Percentiles rank a stretch among this genome's conserved stretches.
Evolutionary conservation across 2,888 invertebrate genomes (phyloP).

Genomic region (Pogonocherus hispidulus): DNA sequence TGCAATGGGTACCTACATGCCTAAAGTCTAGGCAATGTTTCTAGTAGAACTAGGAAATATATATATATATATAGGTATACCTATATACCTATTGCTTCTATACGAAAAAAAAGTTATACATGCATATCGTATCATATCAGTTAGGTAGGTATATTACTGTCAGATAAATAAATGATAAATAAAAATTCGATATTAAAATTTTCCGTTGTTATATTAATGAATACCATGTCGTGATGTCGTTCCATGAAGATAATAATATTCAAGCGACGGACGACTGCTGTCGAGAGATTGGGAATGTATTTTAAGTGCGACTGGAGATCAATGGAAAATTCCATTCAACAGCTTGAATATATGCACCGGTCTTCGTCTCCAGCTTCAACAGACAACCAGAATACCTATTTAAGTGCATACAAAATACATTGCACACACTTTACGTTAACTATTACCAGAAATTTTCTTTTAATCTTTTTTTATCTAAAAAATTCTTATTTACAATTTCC

Average conservation of each 20-base stretch:
- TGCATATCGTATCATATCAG: no score
- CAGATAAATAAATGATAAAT: not conserved
- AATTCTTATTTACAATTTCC: no score
- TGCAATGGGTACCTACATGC: not conserved
- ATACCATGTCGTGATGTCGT: not conserved
- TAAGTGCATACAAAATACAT: not conserved
- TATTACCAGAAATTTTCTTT: no score
- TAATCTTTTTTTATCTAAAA: no score
- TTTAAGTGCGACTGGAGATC: conserved; percentile 20
- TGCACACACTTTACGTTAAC: no score
- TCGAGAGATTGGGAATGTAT: conserved; percentile 17
- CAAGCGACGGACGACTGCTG: not conserved
- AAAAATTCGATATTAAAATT: not conserved
- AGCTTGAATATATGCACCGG: not conserved
- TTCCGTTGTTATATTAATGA: not conserved
- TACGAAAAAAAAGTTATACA: no score
- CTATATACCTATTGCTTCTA: no score
- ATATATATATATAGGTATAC: no score
- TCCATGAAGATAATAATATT: not conserved
- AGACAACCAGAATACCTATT: no score
- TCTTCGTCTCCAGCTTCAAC: not conserved
- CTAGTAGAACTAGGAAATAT: not conserved
- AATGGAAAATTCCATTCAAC: conserved; percentile 29
- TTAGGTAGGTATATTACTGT: not conserved
- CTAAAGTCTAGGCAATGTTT: not conserved